Percentiles rank a stretch among this genome's conserved stretches.
These are phyloP conservation scores for Sphaerodactylus townsendi DNA, from an alignment of 2,113 vertebrate species.

Conservation along the genomic window DNA sequence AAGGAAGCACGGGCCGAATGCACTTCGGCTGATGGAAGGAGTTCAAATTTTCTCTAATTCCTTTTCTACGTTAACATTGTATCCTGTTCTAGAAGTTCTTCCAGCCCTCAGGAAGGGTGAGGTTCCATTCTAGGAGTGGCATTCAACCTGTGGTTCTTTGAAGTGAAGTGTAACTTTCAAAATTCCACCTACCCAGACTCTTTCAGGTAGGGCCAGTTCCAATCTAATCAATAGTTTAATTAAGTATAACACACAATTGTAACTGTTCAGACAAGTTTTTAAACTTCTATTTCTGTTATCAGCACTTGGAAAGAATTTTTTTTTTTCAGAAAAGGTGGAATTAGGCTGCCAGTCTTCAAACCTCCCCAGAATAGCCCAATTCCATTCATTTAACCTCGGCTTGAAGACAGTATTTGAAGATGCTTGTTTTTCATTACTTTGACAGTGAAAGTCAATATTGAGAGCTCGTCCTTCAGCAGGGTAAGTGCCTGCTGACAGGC, in stretches of 20 bases:
- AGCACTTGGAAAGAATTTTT: not conserved
- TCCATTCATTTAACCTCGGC: not conserved
- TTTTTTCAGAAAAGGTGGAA: not conserved
- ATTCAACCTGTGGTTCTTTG: not conserved
- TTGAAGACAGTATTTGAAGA: not conserved
- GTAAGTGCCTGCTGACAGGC: not conserved
- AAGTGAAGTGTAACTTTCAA: not conserved
- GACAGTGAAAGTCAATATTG: slow-evolving; percentile 4
- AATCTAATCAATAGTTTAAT: not conserved
- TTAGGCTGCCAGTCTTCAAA: not conserved
- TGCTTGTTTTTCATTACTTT: not conserved
- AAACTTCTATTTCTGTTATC: not conserved
- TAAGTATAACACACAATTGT: not conserved
- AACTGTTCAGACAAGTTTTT: not conserved
- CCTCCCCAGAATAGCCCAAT: not conserved
- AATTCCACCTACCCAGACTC: not conserved
- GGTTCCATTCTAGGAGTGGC: no score
- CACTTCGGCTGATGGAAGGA: not conserved
- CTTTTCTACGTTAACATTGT: not conserved
- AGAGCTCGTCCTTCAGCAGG: not conserved
- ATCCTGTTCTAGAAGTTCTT: not conserved
- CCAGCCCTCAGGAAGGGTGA: not conserved
- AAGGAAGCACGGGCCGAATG: not conserved
- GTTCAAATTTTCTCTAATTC: not conserved
- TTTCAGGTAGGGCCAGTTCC: not conserved